Base-by-base conservation (phyloP, 2,797 vertebrate species). In the Emydoidea blandingii region DNA sequence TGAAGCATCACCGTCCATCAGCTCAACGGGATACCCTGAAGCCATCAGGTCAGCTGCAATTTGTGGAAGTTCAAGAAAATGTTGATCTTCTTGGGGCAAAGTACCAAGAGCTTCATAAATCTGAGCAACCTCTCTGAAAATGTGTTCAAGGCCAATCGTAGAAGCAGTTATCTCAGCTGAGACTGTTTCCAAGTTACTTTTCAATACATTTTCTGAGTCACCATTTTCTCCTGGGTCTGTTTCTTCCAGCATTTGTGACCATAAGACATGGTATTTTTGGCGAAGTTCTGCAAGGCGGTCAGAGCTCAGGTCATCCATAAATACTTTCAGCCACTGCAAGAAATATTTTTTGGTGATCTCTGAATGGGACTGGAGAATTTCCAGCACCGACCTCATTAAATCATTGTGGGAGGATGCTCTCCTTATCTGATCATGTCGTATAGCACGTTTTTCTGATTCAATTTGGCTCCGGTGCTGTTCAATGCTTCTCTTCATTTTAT, bases 1-100 rank as follows among this genome's bases (percentile, higher is more conserved):
- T 31, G 96, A 98, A 57, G 98, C 97, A 86, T 99, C 98, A 0
- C 98, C 98, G 85, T 99, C 98, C 98, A 98, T 98, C 93, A 99
- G 95, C 94, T 99, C 98, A 16, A 98, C 34, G 1, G 98, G 98
- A 12, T 97, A 95, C 2, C 98, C 98, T 5, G 83, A 97, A 76
- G 98, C 83, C 98, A 99, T 98, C 65, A 98, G 87, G 5, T 98
- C 96, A 31, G 98, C 98, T 44, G 97, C 97, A 57, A 98, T 95
- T 44, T 97, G 92, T 0, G 98, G 98, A 8, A 98, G 94, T 23
- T 91, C 93, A 41, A 82, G 79, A 82, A 97, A 94, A 41, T 79
- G 19, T 23, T 21, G 41, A 34, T 96, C 81, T 59, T 29, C 80
- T 74, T 49, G 21, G 6, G 84, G 11, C n/a, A 94, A 72, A 92